These are phyloP conservation scores for Adelognathus sp. DNA, from an alignment of 2,888 invertebrate genomes.

Conservation along the genomic window DNA sequence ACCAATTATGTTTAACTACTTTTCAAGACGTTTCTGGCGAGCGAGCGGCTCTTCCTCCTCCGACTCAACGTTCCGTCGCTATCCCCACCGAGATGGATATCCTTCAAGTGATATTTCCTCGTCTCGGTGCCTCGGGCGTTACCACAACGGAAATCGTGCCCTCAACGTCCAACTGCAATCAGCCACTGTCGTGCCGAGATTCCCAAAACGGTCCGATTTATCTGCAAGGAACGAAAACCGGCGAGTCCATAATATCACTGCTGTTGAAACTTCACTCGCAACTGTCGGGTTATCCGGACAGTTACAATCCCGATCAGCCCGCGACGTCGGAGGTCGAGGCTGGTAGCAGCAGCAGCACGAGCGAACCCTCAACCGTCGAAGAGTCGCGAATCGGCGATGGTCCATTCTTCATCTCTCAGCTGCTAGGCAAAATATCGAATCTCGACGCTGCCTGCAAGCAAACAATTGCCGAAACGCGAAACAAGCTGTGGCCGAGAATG, in stretches of 20 bases:
- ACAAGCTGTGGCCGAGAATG: conserved; percentile 91
- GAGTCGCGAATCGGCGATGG: conserved; percentile 90
- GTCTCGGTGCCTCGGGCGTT: conserved; percentile 61
- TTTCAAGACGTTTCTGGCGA: conserved; percentile 52
- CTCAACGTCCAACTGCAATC: conserved; percentile 76
- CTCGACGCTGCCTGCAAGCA: conserved; percentile 88
- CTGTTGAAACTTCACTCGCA: conserved; percentile 95
- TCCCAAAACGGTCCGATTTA: conserved; percentile 73
- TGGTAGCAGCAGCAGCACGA: conserved; percentile 66
- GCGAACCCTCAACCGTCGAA: conserved; percentile 39
- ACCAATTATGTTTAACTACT: background rate
- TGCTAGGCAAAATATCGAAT: conserved; percentile 89
- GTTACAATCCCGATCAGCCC: conserved; percentile 83
- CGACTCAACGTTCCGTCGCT: conserved; percentile 77
- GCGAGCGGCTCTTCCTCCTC: conserved; percentile 76
- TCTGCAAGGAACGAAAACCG: conserved; percentile 84
- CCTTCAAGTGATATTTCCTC: conserved; percentile 69
- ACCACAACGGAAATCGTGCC: conserved; percentile 70
- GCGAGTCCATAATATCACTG: conserved; percentile 95
- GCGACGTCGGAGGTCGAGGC: conserved; percentile 74
- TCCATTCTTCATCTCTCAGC: conserved; percentile 91
- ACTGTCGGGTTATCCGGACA: conserved; percentile 91
- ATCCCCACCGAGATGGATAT: conserved; percentile 80
- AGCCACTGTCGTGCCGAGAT: conserved; percentile 73
- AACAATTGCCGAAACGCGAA: conserved; percentile 87